phyloP scores from a whole-genome alignment of 2,888 invertebrate species.

The Thalpophila matura region DNA sequence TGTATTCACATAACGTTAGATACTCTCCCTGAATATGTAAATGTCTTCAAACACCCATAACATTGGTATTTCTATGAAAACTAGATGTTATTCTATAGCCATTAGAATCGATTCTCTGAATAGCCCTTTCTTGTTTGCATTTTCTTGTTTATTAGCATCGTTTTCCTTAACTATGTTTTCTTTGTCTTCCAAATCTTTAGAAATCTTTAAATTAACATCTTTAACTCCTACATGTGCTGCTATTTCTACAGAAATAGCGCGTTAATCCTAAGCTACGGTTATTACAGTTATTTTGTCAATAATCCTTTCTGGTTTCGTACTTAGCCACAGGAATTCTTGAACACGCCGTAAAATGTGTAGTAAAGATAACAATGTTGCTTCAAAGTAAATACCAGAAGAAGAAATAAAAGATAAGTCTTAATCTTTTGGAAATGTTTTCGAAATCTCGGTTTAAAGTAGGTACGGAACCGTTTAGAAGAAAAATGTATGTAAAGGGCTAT shows the following conservation, averaged over 20 bases:
- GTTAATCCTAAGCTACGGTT: constrained; percentile 36
- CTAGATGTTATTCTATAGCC: constrained; percentile 12
- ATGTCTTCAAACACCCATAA: constrained; percentile 16
- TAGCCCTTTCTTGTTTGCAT: background rate
- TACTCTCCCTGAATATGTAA: constrained; percentile 36
- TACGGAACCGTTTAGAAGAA: background rate
- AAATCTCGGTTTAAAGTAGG: constrained; percentile 39
- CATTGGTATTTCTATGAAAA: constrained; percentile 24
- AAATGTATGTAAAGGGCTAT: background rate
- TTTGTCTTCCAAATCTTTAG: constrained; percentile 5
- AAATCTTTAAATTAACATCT: constrained; percentile 14
- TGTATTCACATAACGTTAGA: constrained; percentile 40
- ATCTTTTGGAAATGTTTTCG: constrained; percentile 44
- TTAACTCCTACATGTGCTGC: constrained; percentile 1
- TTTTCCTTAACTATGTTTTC: constrained; percentile 19
- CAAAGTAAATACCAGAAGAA: constrained; percentile 49
- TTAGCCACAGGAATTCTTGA: constrained; percentile 48
- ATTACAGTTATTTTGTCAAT: constrained; percentile 38
- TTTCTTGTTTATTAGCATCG: constrained; percentile 8
- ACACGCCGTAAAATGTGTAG: constrained; percentile 35
- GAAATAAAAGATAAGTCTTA: constrained; percentile 52
- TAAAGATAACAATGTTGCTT: constrained; percentile 57
- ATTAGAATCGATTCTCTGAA: constrained; percentile 22
- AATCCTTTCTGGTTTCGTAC: constrained; percentile 49
- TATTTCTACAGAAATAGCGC: constrained; percentile 38